phyloP scores from a whole-genome alignment of 2,113 vertebrate species.

The Oncorhynchus kisutch region DNA sequence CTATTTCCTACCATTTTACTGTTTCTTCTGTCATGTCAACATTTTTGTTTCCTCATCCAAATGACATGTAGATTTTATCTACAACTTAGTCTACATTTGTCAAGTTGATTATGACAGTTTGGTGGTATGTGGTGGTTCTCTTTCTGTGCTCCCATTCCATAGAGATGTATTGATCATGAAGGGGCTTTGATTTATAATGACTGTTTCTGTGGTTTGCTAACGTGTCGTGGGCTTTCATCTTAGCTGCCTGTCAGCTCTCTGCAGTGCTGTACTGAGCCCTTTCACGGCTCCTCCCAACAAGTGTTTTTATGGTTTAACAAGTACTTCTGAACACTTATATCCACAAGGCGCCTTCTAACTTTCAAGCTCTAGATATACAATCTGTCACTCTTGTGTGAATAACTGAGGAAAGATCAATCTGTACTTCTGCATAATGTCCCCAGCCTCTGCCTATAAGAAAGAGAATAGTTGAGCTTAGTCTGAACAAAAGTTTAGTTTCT shows the following conservation, averaged over 20 bases:
- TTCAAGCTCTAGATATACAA: background rate
- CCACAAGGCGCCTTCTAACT: background rate
- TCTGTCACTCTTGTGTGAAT: background rate
- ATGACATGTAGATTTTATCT: too few relatives aligned
- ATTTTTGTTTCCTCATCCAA: too few relatives aligned
- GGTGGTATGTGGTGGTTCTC: conserved; percentile 46
- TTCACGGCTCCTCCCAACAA: conserved; percentile 42
- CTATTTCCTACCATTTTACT: too few relatives aligned
- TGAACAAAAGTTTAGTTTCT: background rate
- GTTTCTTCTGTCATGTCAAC: too few relatives aligned
- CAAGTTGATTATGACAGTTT: conserved; percentile 36
- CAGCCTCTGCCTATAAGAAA: too few relatives aligned
- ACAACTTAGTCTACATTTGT: too few relatives aligned
- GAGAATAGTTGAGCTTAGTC: too few relatives aligned
- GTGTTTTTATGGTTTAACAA: conserved; percentile 26
- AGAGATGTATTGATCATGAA: conserved; percentile 53
- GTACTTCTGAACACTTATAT: conserved; percentile 9
- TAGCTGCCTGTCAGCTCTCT: conserved; percentile 44
- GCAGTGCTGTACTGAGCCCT: conserved; percentile 21
- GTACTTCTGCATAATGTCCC: too few relatives aligned
- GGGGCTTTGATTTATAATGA: conserved; percentile 68
- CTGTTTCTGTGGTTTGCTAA: conserved; percentile 63
- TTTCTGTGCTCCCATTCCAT: conserved; percentile 52
- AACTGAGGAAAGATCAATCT: background rate
- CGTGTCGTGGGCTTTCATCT: conserved; percentile 57